Percentiles rank a stretch among this genome's conserved stretches.
Evolutionary conservation across 1,140 invertebrate species (phyloP).

Genomic region (Mercenaria mercenaria): DNA sequence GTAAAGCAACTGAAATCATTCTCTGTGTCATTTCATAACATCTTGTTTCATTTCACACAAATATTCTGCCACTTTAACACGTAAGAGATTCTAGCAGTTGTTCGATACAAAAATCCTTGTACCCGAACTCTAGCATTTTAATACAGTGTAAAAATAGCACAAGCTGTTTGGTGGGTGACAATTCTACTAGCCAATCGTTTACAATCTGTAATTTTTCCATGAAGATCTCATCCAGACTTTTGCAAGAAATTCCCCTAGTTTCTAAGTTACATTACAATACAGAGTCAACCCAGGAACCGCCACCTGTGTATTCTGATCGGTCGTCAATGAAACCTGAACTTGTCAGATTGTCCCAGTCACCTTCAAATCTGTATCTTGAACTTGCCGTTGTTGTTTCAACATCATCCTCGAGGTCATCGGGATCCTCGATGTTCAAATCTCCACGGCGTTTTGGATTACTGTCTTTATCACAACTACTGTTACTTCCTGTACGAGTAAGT

Average conservation of each 20-base stretch:
- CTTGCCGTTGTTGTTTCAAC: slow-evolving; percentile 57
- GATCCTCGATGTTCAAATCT: slow-evolving; percentile 52
- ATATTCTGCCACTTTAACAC: too few relatives aligned
- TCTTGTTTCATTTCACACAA: too few relatives aligned
- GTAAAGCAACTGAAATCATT: not conserved
- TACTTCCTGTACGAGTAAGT: slow-evolving; percentile 67
- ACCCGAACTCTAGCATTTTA: too few relatives aligned
- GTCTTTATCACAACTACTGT: slow-evolving; percentile 62
- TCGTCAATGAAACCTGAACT: slow-evolving; percentile 74
- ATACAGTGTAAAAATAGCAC: not conserved
- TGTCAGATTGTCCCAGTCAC: slow-evolving; percentile 68
- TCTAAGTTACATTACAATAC: slow-evolving; percentile 41
- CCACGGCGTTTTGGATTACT: slow-evolving; percentile 33
- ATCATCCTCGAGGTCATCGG: slow-evolving; percentile 53
- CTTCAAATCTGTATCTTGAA: slow-evolving; percentile 46
- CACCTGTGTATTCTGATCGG: slow-evolving; percentile 60
- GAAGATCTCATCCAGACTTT: not conserved
- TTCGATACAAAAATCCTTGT: too few relatives aligned
- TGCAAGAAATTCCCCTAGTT: not conserved
- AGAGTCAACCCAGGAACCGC: slow-evolving; percentile 58
- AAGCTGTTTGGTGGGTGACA: not conserved
- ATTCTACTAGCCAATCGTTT: not conserved
- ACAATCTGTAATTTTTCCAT: not conserved
- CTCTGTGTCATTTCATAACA: too few relatives aligned
- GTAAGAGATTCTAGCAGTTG: too few relatives aligned